Conservation (phyloP, 2,888 invertebrate species). For the Sthenelais limicola region DNA sequence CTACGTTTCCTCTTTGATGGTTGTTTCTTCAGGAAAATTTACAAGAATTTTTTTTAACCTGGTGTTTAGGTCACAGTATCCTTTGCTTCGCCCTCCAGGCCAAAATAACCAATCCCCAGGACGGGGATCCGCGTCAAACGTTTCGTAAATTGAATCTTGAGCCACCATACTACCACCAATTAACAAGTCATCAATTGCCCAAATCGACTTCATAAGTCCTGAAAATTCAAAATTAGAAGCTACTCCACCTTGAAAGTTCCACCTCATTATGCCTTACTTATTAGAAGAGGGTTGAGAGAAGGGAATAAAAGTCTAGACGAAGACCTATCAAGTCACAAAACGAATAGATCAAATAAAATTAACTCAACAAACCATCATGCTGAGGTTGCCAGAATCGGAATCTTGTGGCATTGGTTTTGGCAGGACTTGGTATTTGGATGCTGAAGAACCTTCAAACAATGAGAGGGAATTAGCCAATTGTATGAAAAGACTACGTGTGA, state of each 20-base stretch:
- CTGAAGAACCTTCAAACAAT: conserved; percentile 63
- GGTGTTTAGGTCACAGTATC: conserved; percentile 65
- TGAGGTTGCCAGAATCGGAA: conserved; percentile 73
- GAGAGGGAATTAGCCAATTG: too few species aligned
- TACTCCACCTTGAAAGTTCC: too few species aligned
- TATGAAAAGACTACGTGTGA: too few species aligned
- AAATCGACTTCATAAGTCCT: conserved; percentile 69
- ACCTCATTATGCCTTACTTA: too few species aligned
- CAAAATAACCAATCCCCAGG: conserved; percentile 71
- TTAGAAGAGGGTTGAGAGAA: too few species aligned
- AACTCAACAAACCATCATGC: conserved; percentile 63
- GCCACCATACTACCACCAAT: conserved; percentile 69
- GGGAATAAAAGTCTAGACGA: too few species aligned
- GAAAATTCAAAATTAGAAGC: too few species aligned
- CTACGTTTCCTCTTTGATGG: too few species aligned
- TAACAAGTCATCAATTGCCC: conserved; percentile 72
- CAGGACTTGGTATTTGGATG: conserved; percentile 61
- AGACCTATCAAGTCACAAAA: too few species aligned
- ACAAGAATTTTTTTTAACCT: too few species aligned
- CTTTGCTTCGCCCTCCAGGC: conserved; percentile 67
- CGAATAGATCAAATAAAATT: too few species aligned
- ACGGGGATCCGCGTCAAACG: conserved; percentile 61
- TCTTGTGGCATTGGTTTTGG: conserved; percentile 70
- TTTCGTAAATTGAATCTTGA: conserved; percentile 66
- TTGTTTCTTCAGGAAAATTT: too few species aligned